A percentile compares a stretch with the other conserved stretches of the same genome.
These are phyloP conservation scores for Platalea minor DNA, from an alignment of 2,797 vertebrate species.

Conservation along the genomic window DNA sequence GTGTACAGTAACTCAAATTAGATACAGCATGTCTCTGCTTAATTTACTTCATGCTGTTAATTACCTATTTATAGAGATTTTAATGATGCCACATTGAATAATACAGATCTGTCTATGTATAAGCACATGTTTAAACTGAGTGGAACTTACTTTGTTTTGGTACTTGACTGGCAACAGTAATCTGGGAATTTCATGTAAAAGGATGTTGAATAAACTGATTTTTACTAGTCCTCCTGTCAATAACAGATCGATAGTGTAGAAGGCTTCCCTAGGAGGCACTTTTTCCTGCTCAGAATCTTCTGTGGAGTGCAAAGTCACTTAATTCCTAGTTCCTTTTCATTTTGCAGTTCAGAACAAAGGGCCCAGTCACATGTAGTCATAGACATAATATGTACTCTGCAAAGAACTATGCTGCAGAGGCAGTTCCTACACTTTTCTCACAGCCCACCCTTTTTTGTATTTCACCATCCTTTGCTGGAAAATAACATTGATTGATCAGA, in stretches of 20 bases:
- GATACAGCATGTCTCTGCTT: conserved; percentile 30
- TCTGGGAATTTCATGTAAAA: neutral
- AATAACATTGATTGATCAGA: neutral
- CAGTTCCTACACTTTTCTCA: neutral
- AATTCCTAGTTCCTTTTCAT: neutral
- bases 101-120: neutral
- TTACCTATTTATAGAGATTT: conserved; percentile 56
- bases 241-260: neutral
- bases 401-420: neutral
- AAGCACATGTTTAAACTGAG: neutral
- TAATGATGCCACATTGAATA: conserved; percentile 54
- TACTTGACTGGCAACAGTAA: neutral
- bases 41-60: conserved; percentile 65
- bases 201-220: neutral
- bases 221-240: neutral
- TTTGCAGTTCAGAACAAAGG: neutral
- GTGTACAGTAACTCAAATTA: conserved; percentile 42
- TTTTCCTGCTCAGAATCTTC: neutral
- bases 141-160: neutral
- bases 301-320: neutral
- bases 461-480: neutral
- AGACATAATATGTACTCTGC: neutral
- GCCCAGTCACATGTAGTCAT: neutral
- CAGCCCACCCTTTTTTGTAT: neutral
- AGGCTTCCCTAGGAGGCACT: neutral